Percentiles rank a stretch among this genome's conserved stretches.
phyloP scores from a whole-genome alignment of 2,888 invertebrate species.

The Calliopum simillimum region DNA sequence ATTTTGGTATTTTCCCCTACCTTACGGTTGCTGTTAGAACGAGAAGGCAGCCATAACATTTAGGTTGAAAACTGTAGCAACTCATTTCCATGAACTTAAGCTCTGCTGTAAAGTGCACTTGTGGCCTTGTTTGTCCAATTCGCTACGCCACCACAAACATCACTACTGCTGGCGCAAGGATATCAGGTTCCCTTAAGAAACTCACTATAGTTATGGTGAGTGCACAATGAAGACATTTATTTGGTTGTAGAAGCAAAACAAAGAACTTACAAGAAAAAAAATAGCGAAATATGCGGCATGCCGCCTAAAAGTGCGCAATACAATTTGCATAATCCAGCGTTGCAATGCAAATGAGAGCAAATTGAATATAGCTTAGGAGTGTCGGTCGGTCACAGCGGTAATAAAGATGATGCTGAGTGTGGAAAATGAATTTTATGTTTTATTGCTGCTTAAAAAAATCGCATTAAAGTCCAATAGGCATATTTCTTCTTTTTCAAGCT shows the following conservation, averaged over 20 bases:
- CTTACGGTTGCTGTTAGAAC: too few species aligned
- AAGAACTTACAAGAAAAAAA: background rate
- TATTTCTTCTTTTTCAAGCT: too few species aligned
- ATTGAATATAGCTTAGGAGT: constrained; percentile 53
- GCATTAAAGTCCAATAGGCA: too few species aligned
- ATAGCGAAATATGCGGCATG: constrained; percentile 32
- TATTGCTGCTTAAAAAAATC: too few species aligned
- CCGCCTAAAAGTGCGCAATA: constrained; percentile 57
- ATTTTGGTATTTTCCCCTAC: too few species aligned
- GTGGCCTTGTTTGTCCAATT: constrained; percentile 45
- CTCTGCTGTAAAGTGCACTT: constrained; percentile 59
- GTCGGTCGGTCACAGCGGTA: background rate
- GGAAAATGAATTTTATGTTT: background rate
- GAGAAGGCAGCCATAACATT: too few species aligned
- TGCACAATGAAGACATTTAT: constrained; percentile 45
- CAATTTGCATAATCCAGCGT: constrained; percentile 57
- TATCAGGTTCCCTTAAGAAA: too few species aligned
- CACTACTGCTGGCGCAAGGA: constrained; percentile 25
- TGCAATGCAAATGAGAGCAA: constrained; percentile 59
- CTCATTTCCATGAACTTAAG: constrained; percentile 56
- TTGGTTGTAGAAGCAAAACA: background rate
- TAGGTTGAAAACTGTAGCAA: constrained; percentile 23
- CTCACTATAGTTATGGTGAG: too few species aligned
- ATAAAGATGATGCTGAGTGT: background rate
- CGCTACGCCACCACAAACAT: constrained; percentile 8